These are phyloP conservation scores for Actinemys pallida DNA, from an alignment of 2,113 vertebrate species.

Conservation along the genomic window DNA sequence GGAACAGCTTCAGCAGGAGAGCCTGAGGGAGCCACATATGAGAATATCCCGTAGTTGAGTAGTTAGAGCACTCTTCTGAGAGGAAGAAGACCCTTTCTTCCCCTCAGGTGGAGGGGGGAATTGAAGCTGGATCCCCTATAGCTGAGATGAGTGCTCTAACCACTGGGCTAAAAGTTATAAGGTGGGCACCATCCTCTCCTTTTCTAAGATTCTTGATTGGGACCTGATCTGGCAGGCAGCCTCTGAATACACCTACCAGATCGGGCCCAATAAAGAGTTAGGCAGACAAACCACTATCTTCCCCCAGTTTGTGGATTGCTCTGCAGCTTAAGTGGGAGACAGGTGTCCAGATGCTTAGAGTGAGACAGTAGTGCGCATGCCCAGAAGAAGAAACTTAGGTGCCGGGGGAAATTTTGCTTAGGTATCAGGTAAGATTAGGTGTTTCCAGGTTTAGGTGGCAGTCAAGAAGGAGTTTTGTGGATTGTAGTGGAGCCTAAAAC, in stretches of 20 bases:
- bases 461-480: too few relatives aligned
- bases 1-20: not conserved
- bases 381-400: not conserved
- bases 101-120: not conserved
- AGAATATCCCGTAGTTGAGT: not conserved
- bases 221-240: not conserved
- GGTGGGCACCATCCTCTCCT: not conserved
- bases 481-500: not conserved
- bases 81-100: not conserved
- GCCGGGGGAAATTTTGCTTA: not conserved
- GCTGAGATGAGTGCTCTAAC: not conserved
- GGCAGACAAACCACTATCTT: not conserved
- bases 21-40: not conserved
- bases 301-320: not conserved
- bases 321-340: not conserved
- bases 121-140: not conserved
- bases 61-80: not conserved
- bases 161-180: not conserved
- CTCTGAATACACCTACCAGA: not conserved
- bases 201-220: not conserved
- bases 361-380: not conserved
- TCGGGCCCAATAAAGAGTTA: not conserved
- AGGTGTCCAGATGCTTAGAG: too few relatives aligned
- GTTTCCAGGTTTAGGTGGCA: not conserved
- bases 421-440: not conserved